phyloP scores from a whole-genome alignment of 2,113 vertebrate species.

The Sylvilagus bachmani region DNA sequence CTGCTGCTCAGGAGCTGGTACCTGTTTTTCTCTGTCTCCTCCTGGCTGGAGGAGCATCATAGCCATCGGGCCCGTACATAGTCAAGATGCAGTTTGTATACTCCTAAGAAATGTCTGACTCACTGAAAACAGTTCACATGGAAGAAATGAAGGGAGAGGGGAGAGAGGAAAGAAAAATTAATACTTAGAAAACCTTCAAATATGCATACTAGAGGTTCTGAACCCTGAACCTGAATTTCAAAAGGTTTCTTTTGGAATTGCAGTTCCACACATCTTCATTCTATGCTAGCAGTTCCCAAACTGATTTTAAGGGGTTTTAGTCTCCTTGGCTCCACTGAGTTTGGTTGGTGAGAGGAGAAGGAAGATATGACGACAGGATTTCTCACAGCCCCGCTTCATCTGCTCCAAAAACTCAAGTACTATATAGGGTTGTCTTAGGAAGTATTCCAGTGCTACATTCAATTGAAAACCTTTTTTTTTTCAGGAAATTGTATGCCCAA shows the following conservation, averaged over 20 bases:
- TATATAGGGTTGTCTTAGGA: neutral
- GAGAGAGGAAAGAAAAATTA: neutral
- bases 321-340: neutral
- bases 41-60: neutral
- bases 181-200: neutral
- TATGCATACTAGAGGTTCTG: neutral
- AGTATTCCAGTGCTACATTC: neutral
- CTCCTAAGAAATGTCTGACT: neutral
- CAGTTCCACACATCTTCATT: neutral
- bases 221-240: neutral
- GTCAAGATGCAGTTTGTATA: neutral
- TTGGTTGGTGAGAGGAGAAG: neutral
- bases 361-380: neutral
- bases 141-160: neutral
- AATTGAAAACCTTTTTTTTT: neutral
- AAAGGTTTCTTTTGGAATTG: neutral
- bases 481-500: neutral
- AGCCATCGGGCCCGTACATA: neutral
- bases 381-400: conserved; percentile 18
- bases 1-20: neutral
- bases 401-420: neutral
- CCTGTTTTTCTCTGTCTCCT: neutral
- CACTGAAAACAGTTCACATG: conserved; percentile 15
- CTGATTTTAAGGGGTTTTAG: neutral
- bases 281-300: neutral